Base-by-base conservation (phyloP, 2,888 invertebrate species). In the Drosophila cognata region DNA sequence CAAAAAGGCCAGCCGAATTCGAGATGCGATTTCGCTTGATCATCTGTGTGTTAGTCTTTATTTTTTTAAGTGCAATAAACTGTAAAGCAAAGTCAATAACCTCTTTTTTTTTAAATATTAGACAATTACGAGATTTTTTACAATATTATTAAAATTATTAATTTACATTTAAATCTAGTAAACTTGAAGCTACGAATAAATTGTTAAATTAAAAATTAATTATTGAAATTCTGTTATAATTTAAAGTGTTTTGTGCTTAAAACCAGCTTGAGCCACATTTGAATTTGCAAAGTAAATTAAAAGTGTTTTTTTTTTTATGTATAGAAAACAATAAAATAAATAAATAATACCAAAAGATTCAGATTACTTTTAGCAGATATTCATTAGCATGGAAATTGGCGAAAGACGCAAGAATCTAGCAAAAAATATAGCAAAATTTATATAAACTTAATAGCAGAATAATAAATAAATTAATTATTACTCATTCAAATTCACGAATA, bases 41-140 rank as follows among this genome's bases (percentile, higher is more conserved):
- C 70, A 71, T 35, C 13, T n/a, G 29, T 25, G 8, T 21, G 21
- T 46, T 10, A 31, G 31, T 31, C 10, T 25, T 31, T n/a, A n/a
- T 41, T 8, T 29, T 80, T 55, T 78, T 71, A 85, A 88, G 88
- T 83, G 88, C 85, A 89, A 80, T 82, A 88, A 88, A 89, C 89
- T 87, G 69, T 55, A 53, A 31, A 46, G 58, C 65, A 25, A 66
- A 85, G 86, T 81, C 84, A 82, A 76, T 86, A 82, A 88, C 78
- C 74, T 72, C 73, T 73, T 70, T 65, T 21, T 21, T 73, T 68
- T 65, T 21, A 1, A 21, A 13, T 21, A 13, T 4, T 13, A 21
- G 7, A 11, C 21, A 43, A 13, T 6, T 43, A 11, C 6, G 11
- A 6, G 0, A 21, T 21, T 13, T 6, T 29, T 11, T 6, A n/a